phyloP scores from a whole-genome alignment of 2,888 invertebrate genomes.

The Conops quadrifasciatus region DNA sequence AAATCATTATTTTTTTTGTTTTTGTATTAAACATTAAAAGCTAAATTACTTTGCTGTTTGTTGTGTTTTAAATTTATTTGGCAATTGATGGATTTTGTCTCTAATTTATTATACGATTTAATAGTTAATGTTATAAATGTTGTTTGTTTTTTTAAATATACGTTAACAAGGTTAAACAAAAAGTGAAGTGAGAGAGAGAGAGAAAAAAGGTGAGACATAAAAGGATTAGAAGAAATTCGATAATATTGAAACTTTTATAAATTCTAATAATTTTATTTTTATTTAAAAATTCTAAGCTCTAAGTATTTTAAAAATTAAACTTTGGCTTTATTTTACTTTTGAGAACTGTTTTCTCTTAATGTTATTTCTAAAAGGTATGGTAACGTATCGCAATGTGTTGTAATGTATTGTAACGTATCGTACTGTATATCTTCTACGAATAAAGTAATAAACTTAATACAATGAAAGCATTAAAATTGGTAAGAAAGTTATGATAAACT shows the following conservation, averaged over 20 bases:
- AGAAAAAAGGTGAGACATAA: not conserved
- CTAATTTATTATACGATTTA: conserved; percentile 17
- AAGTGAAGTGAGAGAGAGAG: too few species aligned
- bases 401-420: too few species aligned
- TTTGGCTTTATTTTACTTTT: conserved; percentile 55
- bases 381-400: too few species aligned
- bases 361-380: too few species aligned
- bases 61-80: conserved; percentile 54
- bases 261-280: conserved; percentile 1
- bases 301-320: conserved; percentile 54
- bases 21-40: conserved; percentile 60
- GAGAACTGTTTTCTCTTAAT: not conserved
- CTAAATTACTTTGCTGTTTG: conserved; percentile 50
- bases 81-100: conserved; percentile 63
- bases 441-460: too few species aligned
- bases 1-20: conserved; percentile 47
- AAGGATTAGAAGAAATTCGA: not conserved
- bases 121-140: too few species aligned
- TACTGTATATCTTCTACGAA: too few species aligned
- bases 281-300: conserved; percentile 14
- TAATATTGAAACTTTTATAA: conserved; percentile 3
- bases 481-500: too few species aligned
- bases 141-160: conserved; percentile 25
- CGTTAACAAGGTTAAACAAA: not conserved
- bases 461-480: too few species aligned